phyloP scores from a whole-genome alignment of 2,113 vertebrate genomes.

The Sphyrna mokarran region DNA sequence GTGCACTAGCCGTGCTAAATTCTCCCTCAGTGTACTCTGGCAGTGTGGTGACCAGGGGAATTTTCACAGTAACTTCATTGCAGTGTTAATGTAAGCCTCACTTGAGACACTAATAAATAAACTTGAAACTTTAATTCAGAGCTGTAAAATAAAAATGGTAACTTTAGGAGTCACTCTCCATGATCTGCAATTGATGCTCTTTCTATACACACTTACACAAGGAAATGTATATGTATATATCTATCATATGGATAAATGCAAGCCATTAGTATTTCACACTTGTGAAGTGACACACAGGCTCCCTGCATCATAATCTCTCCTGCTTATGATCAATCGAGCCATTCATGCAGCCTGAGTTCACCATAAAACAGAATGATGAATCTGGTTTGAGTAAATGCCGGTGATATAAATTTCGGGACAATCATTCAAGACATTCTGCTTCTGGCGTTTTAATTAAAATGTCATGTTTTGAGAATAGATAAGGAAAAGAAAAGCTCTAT shows the following conservation, averaged over 20 bases:
- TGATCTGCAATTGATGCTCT: neutral
- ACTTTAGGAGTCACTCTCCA: neutral
- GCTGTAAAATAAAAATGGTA: neutral
- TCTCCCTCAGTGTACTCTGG: too few relatives aligned
- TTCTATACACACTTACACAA: neutral
- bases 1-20: too few relatives aligned
- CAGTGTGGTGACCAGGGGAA: too few relatives aligned
- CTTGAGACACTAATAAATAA: too few relatives aligned
- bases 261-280: neutral
- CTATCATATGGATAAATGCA: neutral
- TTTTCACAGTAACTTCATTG: too few relatives aligned
- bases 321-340: neutral
- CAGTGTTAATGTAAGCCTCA: too few relatives aligned
- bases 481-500: neutral
- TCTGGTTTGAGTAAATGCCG: neutral
- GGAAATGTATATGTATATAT: neutral
- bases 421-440: neutral
- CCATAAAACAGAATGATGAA: neutral
- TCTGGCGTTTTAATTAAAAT: constrained; percentile 20
- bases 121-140: neutral
- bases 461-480: constrained; percentile 7
- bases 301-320: neutral
- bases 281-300: neutral
- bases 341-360: neutral
- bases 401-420: neutral